Evolutionary conservation across 2,113 vertebrate species (phyloP).

Genomic region (Pedetes capensis): DNA sequence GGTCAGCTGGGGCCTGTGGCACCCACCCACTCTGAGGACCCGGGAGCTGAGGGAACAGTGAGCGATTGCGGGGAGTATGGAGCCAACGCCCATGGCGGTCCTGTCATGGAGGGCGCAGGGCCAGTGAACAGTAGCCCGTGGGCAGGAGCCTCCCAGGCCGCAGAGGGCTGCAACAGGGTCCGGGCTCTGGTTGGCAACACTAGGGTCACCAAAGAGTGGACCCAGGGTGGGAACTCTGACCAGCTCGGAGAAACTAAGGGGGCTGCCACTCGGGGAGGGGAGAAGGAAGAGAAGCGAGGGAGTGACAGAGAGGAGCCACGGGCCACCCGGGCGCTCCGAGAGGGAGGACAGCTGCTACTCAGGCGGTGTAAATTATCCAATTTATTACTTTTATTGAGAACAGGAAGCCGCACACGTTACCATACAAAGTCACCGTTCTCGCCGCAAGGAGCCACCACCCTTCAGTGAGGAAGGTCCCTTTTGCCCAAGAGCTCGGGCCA

Average conservation of each 20-base stretch:
- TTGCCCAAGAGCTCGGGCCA: not conserved
- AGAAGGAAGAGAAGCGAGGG: not conserved
- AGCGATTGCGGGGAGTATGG: not conserved
- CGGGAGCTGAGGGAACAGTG: not conserved
- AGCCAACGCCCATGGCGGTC: not conserved
- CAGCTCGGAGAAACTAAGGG: not conserved
- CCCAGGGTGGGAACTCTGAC: not conserved
- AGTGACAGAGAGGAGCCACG: not conserved
- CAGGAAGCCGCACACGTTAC: conserved; percentile 51
- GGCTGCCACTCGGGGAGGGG: not conserved
- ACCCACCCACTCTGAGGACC: not conserved
- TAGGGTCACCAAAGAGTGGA: not conserved
- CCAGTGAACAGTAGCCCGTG: not conserved
- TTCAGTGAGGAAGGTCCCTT: conserved; percentile 36
- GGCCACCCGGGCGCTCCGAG: conserved; percentile 63
- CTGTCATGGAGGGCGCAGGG: not conserved
- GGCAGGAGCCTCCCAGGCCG: not conserved
- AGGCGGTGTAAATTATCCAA: conserved; percentile 62
- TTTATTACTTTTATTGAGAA: conserved; percentile 77
- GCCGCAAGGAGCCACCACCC: conserved; percentile 64
- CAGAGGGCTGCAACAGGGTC: rapidly evolving
- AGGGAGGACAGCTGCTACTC: conserved; percentile 74
- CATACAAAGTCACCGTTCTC: conserved; percentile 70
- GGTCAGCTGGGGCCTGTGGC: not conserved
- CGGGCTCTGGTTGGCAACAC: too few species aligned